Evolutionary conservation across 1,140 invertebrate species (phyloP).

Genomic region (Penaeus japonicus): DNA sequence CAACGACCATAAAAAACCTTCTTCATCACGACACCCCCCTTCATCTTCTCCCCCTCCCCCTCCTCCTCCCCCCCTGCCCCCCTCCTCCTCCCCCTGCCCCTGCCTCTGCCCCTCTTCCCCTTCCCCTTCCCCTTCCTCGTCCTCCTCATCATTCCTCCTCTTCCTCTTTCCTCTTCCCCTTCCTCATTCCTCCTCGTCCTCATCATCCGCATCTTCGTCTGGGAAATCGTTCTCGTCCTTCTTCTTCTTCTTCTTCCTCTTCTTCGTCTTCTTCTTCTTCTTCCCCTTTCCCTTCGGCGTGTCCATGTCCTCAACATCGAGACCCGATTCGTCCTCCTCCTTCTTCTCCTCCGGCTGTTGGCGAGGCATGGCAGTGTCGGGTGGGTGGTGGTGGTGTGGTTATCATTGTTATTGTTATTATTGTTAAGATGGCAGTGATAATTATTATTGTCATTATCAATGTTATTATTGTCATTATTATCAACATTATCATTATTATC

Average conservation of each 20-base stretch:
- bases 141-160: no score
- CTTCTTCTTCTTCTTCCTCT: conserved; percentile 16
- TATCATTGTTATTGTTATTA: not conserved
- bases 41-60: no score
- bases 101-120: no score
- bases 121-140: no score
- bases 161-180: not conserved
- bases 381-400: not conserved
- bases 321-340: conserved; percentile 1
- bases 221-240: not conserved
- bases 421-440: not conserved
- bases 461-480: no score
- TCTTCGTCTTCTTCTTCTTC: not conserved
- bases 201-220: conserved; percentile 11
- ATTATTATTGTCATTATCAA: no score
- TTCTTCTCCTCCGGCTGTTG: conserved; percentile 1
- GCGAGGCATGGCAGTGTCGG: no score
- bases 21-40: no score
- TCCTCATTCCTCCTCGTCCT: not conserved
- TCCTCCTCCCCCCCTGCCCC: no score
- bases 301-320: not conserved
- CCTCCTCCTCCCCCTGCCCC: no score
- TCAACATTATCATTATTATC: no score
- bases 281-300: conserved; percentile 13
- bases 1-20: no score